Evolutionary conservation across 2,888 invertebrate species (phyloP).

Genomic region (Boloria selene): DNA sequence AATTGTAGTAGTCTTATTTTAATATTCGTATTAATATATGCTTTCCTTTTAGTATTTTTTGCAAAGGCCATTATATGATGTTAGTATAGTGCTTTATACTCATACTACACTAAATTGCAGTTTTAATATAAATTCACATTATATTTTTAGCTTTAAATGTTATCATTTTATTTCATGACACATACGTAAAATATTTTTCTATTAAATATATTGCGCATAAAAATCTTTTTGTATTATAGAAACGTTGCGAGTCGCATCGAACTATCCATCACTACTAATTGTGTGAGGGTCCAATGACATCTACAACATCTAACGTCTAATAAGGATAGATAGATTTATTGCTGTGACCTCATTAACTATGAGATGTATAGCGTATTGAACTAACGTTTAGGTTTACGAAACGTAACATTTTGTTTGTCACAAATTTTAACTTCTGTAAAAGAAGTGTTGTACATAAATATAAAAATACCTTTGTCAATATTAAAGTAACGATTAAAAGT

Average conservation of each 20-base stretch:
- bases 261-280: slow-evolving; percentile 43
- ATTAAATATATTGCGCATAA: background rate
- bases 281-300: slow-evolving; percentile 42
- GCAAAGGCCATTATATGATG: no score
- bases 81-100: no score
- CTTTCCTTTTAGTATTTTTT: no score
- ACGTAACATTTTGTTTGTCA: slow-evolving; percentile 6
- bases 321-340: slow-evolving; percentile 51
- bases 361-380: slow-evolving; percentile 11
- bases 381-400: no score
- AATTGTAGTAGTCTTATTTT: no score
- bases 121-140: no score
- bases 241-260: slow-evolving; percentile 5
- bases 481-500: slow-evolving; percentile 10
- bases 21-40: no score
- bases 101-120: no score
- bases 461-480: background rate
- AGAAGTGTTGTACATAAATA: background rate
- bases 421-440: background rate
- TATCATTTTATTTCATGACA: no score
- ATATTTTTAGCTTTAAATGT: no score
- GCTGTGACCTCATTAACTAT: slow-evolving; percentile 43
- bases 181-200: no score
- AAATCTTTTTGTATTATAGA: background rate
- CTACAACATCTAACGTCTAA: slow-evolving; percentile 45